Evolutionary conservation across 2,888 invertebrate species (phyloP).

Genomic region (Macaria notata): DNA sequence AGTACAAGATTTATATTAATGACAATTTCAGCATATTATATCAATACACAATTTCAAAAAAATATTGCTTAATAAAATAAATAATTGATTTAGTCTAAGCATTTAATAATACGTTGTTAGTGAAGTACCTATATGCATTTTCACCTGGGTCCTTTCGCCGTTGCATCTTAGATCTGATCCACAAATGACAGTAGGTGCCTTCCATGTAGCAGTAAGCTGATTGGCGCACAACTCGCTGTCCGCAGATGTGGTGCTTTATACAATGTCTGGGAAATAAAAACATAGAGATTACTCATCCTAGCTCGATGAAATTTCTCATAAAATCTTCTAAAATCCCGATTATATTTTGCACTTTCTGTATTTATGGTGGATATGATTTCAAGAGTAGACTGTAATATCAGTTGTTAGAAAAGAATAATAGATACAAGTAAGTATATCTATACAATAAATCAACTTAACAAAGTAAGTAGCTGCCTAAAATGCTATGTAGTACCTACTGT

Average conservation of each 20-base stretch:
- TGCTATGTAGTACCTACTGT: too few relatives aligned
- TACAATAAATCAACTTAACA: too few relatives aligned
- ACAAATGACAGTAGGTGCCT: constrained; percentile 90
- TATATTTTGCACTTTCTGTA: too few relatives aligned
- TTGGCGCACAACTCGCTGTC: constrained; percentile 89
- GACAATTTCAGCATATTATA: too few relatives aligned
- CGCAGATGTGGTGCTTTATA: constrained; percentile 87
- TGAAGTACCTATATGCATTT: constrained; percentile 70
- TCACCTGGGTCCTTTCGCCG: constrained; percentile 77
- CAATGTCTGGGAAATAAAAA: constrained; percentile 83
- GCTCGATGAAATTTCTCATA: not conserved
- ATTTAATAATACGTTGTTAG: constrained; percentile 55
- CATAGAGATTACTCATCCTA: not conserved
- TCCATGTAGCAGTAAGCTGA: constrained; percentile 93
- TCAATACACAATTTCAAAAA: too few relatives aligned
- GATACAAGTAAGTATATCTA: too few relatives aligned
- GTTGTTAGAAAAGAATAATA: too few relatives aligned
- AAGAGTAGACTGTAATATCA: too few relatives aligned
- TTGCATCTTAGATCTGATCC: constrained; percentile 77
- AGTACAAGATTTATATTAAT: too few relatives aligned
- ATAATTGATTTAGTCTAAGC: not conserved
- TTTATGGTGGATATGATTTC: too few relatives aligned
- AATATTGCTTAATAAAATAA: not conserved
- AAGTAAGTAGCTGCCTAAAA: too few relatives aligned
- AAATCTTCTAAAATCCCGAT: too few relatives aligned